A percentile compares a stretch with the other conserved stretches of the same genome.
These are phyloP conservation scores for rabbit (Oryctolagus cuniculus) DNA, from an alignment of 2,113 vertebrate species.

Conservation along the genomic window mOryCun1.1 NC_091432.1:40227501-40228000, in stretches of 20 bases:
- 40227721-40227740: neutral
- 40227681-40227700: neutral
- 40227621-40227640: neutral
- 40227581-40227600: neutral
- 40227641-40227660: neutral
- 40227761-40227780: neutral
- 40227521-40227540: neutral
- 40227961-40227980: neutral
- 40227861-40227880: neutral
- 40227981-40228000: neutral
- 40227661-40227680: neutral
- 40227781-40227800: neutral
- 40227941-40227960: conserved; percentile 19
- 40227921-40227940: neutral
- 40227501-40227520: neutral
- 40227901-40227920: neutral
- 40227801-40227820: neutral
- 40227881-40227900: conserved; percentile 18
- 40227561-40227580: neutral
- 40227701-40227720: neutral
- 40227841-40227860: neutral
- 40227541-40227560: neutral
- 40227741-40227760: neutral
- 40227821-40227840: neutral
- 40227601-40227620: neutral